Evolutionary conservation across 2,797 vertebrate species (phyloP).

Genomic region (Rhyacichthys aspro): DNA sequence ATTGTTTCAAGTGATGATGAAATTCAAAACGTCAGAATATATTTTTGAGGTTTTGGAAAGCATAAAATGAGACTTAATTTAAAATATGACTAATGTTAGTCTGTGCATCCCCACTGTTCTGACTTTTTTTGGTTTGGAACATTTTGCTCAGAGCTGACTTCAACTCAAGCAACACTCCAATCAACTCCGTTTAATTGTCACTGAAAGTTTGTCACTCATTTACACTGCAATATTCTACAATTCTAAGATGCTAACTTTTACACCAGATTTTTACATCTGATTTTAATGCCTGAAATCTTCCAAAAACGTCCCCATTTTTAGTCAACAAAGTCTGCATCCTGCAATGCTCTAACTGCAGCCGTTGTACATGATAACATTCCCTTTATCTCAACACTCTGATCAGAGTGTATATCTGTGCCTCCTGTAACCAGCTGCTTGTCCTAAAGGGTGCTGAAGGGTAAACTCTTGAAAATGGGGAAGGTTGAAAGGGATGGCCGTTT

Average conservation of each 20-base stretch:
- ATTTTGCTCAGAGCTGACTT: slow-evolving; percentile 11
- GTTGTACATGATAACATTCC: slow-evolving; percentile 32
- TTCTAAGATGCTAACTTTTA: slow-evolving; percentile 4
- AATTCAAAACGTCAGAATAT: slow-evolving; percentile 25
- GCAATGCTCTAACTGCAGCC: slow-evolving; percentile 14
- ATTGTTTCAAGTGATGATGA: slow-evolving; percentile 24
- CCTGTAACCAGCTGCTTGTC: slow-evolving; percentile 33
- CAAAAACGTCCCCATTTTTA: slow-evolving; percentile 1
- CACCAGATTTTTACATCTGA: slow-evolving; percentile 2
- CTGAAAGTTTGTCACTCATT: slow-evolving; percentile 48
- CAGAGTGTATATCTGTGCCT: slow-evolving; percentile 32
- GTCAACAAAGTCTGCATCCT: slow-evolving; percentile 12
- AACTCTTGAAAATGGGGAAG: slow-evolving; percentile 47
- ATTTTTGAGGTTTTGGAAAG: slow-evolving; percentile 19
- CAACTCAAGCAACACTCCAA: slow-evolving; percentile 47
- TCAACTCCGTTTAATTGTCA: slow-evolving; percentile 46
- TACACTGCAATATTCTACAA: slow-evolving; percentile 14
- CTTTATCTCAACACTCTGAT: slow-evolving; percentile 39
- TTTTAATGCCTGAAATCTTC: neutral
- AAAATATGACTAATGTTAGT: neutral
- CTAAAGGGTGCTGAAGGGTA: slow-evolving; percentile 53
- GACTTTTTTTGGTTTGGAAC: slow-evolving; percentile 5
- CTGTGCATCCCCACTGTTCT: neutral
- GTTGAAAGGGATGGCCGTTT: slow-evolving; percentile 45
- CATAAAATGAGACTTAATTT: neutral